Base-by-base conservation (phyloP, 2,113 vertebrate species). In the Carlito syrichta region DNA sequence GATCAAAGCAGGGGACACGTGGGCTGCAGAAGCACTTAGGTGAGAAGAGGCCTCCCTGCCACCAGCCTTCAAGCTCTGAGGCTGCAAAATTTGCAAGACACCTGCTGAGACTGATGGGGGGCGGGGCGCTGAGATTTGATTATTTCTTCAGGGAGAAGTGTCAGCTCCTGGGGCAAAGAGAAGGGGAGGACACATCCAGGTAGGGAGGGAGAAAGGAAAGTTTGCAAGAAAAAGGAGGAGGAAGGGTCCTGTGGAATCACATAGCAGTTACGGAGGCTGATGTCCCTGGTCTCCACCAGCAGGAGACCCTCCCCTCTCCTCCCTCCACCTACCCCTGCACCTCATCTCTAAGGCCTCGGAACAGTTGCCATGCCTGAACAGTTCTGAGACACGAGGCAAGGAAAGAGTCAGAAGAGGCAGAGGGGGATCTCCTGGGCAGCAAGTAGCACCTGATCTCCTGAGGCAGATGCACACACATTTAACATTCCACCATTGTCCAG, bases 391-490 rank as follows among this genome's bases (percentile, higher is more conserved):
- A 19, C n/a, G 30, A 35, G 30, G 76, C 10, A 14, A 87, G 17
- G 32, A 63, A 85, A 63, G 54, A 78, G 40, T 74, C 8, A 30
- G 38, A 58, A 76, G 38, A 56, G 48, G 20, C 0, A 0, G n/a
- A 43, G 20, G 4, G 20, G 77, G 19, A 11, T 45, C 22, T 89
- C 40, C 52, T n/a, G 50, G 23, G 19, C 23, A 50, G 17, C 0
- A 0, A 35, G 45, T n/a, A n/a, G n/a, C n/a, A n/a, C n/a, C 22
- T n/a, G 2, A 58, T 4, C 45, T 54, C 62, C 30, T 0, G 25
- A 60, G 19, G 7, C 73, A 3, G 1, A 23, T 0, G 2, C 0
- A 2, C 12, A 19, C 23, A 4, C 0, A 2, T 7, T 66, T 68
- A 48, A 38, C 27, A 11, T 13, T 54, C 13, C 25, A 32, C 20